Base-by-base conservation (phyloP, 2,888 invertebrate genomes). In the Ariolimax columbianus region DNA sequence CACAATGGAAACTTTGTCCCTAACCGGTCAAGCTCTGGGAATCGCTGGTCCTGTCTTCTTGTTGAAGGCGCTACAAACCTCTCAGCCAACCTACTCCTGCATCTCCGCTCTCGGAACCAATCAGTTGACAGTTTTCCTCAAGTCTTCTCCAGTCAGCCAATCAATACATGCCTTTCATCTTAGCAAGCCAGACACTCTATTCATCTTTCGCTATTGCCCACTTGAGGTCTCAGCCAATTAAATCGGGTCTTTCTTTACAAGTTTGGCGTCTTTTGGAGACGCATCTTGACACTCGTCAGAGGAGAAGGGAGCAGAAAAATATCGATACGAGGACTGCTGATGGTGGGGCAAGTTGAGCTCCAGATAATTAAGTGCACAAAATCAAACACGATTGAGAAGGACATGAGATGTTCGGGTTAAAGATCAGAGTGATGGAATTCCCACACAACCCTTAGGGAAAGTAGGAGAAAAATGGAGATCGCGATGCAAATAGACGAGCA, bases 201-300 rank as follows among this genome's bases (percentile, higher is more conserved):
- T 77, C 51, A 75, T 43, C 19, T 47, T 33, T 40, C 75, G 75
- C 59, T 77, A 77, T 83, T 77, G 83, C 83, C 83, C 83, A 83
- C 83, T 83, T 83, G 83, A 83, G 83, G 83, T 77, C 83, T 43
- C 68, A 77, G 83, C 83, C 83, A 83, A 83, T 83, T 83, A 83
- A 83, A 83, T 77, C 51, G 33, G 68, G 77, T 63, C 83, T 77
- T 83, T 77, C 83, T 83, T 55, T 6, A 33, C 68, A 68, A 77
- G 83, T 83, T 83, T 83, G 83, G 83, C 83, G 83, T 83, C 83
- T 77, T 43, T 82, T 73, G 73, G 63, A 82, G 82, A 55, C 75
- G 40, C 33, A 63, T 68, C 83, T 83, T 36, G 68, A 77, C 77
- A 47, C 43, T 33, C 38, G 11, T 77, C 77, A 33, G 36, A 38